These are phyloP conservation scores for Amazona vittata DNA, from an alignment of 2,113 vertebrate species.

Conservation along the genomic window DNA sequence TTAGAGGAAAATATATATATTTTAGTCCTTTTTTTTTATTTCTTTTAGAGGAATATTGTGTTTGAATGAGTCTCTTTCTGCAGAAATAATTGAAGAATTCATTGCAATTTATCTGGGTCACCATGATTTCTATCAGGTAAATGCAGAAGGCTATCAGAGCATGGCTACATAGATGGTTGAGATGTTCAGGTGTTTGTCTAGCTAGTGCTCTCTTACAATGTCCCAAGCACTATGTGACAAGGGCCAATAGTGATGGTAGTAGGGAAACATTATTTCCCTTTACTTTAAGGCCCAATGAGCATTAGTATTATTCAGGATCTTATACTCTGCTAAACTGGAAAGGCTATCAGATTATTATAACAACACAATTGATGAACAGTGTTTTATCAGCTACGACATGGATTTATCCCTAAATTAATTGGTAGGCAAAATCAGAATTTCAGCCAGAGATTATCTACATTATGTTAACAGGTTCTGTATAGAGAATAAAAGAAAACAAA, in stretches of 20 bases:
- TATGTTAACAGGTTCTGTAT: background rate
- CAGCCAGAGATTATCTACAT: constrained; percentile 1
- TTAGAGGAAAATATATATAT: background rate
- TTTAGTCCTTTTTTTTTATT: background rate
- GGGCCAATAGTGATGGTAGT: background rate
- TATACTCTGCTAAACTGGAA: background rate
- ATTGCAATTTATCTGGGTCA: background rate
- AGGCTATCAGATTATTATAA: background rate
- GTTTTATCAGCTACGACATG: background rate
- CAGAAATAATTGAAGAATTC: background rate
- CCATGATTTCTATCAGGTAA: background rate
- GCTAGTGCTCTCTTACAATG: background rate
- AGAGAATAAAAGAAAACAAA: constrained; percentile 18
- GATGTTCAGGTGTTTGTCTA: background rate
- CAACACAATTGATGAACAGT: background rate
- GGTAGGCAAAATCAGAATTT: constrained; percentile 31
- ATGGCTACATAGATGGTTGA: background rate
- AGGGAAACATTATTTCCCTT: background rate
- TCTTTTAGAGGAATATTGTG: background rate
- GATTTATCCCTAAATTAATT: constrained; percentile 39
- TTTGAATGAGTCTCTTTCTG: background rate
- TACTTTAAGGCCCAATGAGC: constrained; percentile 25
- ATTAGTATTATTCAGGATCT: background rate
- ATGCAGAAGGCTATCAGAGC: background rate
- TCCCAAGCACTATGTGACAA: background rate